Base-by-base conservation (phyloP, 2,888 invertebrate species). In the Omphaloscelis lunosa region DNA sequence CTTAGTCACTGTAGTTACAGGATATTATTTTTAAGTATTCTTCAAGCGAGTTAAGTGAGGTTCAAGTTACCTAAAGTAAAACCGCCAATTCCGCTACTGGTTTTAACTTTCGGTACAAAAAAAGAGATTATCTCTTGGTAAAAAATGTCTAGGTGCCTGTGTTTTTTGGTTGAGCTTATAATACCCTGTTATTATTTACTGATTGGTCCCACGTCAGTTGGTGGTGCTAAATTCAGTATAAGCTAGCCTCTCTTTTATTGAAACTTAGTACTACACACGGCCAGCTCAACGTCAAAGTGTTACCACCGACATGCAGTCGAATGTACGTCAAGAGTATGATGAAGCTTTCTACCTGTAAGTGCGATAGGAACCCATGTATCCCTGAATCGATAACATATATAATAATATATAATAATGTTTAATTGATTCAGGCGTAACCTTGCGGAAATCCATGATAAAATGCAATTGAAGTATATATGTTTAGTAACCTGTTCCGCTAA, bases 41-140 rank as follows among this genome's bases (percentile, higher is more conserved):
- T 68, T 53, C 29, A 77, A 51, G 41, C 27, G 34, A 72, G 23
- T 56, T 63, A 82, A 72, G 68, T 69, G 59, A 72, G 82, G 61
- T 79, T 82, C 75, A 72, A 63, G 76, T 86, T 85, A 85, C 80
- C 58, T 67, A 78, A 81, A 86, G 80, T 29, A 61, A 75, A 61
- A 68, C 82, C 75, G 78, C 20, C 71, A 29, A 59, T 61, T 56
- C 4, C 48, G 65, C 85, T 83, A 81, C 81, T 72, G 85, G 83
- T 85, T 67, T 86, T 78, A 66, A 67, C 59, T 83, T 79, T 63
- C 67, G 63, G 58, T 70, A 76, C 71, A 84, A 86, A 68, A 80
- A 81, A 79, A 61, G 15, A 65, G 75, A 79, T 71, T 76, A 76
- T 39, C 17, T 62, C 23, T 62, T 34, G n/a, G 39, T 69, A 81